phyloP scores from a whole-genome alignment of 2,888 invertebrate genomes.

The Gryllus longicercus region DNA sequence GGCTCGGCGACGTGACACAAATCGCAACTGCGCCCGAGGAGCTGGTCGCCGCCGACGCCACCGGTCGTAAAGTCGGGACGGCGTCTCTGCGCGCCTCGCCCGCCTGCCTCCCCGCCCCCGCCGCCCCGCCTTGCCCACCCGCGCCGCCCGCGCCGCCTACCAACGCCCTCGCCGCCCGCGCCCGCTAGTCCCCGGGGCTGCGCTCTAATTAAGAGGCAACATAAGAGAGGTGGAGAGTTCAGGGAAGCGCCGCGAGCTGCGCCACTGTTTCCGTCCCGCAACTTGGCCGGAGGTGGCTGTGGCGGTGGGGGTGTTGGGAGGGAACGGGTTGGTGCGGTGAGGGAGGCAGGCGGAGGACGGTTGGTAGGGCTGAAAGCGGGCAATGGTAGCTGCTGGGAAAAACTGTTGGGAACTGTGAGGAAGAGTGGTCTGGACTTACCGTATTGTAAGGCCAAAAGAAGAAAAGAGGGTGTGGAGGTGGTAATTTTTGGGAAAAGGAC shows the following conservation, averaged over 20 bases:
- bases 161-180: background rate
- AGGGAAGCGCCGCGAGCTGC: background rate
- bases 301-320: background rate
- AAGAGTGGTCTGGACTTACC: background rate
- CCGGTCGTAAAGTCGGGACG: constrained; percentile 3
- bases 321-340: background rate
- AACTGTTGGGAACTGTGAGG: background rate
- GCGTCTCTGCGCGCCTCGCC: background rate
- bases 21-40: constrained; percentile 11
- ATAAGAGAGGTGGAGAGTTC: constrained; percentile 17
- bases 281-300: background rate
- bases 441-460: background rate
- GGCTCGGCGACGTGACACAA: constrained; percentile 2
- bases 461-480: background rate
- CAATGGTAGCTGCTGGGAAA: background rate
- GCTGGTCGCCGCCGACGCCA: background rate
- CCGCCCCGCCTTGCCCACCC: background rate
- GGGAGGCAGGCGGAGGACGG: background rate
- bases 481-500: background rate
- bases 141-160: background rate
- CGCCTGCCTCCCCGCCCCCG: background rate
- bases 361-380: background rate
- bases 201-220: constrained; percentile 3
- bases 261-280: constrained; percentile 3
- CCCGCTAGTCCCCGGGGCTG: background rate